A percentile compares a stretch with the other conserved stretches of the same genome.
Conservation (phyloP, 2,113 vertebrate genomes). For the Zosterops borbonicus region DNA sequence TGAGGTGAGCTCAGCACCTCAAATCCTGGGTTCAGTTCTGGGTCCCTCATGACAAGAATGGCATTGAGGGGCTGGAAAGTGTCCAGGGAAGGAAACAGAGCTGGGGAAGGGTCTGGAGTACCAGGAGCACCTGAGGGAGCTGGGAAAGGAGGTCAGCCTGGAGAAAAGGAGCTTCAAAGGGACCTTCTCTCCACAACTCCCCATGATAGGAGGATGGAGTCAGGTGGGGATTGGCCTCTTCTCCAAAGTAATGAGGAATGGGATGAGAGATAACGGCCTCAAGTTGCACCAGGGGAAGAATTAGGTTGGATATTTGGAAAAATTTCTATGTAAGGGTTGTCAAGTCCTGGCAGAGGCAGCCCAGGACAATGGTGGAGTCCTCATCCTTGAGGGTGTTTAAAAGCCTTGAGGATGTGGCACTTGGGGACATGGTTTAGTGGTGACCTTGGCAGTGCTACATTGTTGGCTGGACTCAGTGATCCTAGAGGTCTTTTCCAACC, state of each 20-base stretch:
- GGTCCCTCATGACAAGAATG: not conserved
- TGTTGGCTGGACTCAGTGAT: not conserved
- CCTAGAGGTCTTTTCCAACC: not conserved
- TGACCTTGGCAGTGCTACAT: not conserved
- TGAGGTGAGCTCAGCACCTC: not conserved
- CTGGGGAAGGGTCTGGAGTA: not conserved
- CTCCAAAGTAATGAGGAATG: not conserved
- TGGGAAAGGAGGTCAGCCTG: not conserved
- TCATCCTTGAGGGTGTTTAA: not conserved
- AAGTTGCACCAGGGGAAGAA: not conserved
- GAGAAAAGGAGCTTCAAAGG: not conserved
- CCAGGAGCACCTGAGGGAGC: not conserved
- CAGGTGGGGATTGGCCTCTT: too few relatives aligned
- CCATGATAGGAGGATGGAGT: not conserved
- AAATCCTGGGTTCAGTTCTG: not conserved
- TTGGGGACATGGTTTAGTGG: not conserved
- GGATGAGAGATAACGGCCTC: fast-evolving
- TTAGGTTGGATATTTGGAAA: not conserved
- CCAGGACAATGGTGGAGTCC: not conserved
- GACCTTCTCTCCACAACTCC: not conserved
- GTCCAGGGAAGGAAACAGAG: not conserved
- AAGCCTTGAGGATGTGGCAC: fast-evolving
- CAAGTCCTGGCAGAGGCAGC: not conserved
- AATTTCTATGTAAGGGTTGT: not conserved
- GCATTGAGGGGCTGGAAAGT: not conserved